A percentile compares a stretch with the other conserved stretches of the same genome.
phyloP scores from a whole-genome alignment of 2,888 invertebrate species.

The Torymus texanus region DNA sequence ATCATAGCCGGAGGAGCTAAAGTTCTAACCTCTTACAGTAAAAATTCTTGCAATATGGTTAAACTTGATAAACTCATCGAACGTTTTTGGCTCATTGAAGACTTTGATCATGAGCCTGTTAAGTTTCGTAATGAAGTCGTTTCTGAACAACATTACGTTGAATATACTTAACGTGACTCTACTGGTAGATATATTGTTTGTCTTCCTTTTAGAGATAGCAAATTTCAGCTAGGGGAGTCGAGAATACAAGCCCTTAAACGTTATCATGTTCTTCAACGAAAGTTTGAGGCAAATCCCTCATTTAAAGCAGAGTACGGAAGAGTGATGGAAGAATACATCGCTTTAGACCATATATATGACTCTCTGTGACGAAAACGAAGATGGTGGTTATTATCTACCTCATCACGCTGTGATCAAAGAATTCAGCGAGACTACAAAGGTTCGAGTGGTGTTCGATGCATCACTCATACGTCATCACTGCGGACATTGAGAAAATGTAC shows the following conservation, averaged over 20 bases:
- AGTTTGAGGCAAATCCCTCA: neutral
- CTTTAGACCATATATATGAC: slow-evolving; percentile 19
- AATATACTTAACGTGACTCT: neutral
- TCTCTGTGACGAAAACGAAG: neutral
- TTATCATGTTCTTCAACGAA: neutral
- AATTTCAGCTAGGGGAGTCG: neutral
- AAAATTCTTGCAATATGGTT: no score
- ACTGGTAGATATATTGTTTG: neutral
- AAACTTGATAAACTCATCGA: no score
- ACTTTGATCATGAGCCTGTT: neutral
- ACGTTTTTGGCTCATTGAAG: no score
- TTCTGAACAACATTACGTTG: neutral
- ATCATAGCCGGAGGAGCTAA: neutral
- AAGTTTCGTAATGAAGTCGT: neutral
- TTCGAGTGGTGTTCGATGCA: neutral
- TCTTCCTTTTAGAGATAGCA: neutral
- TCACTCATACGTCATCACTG: slow-evolving; percentile 40
- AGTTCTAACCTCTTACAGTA: neutral
- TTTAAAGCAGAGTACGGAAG: neutral
- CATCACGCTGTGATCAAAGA: neutral
- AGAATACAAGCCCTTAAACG: neutral
- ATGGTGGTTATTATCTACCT: slow-evolving; percentile 7
- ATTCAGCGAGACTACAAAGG: neutral
- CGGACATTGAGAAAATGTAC: slow-evolving; percentile 48
- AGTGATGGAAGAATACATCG: neutral